These are phyloP conservation scores for Epirrhoe alternata DNA, from an alignment of 2,888 invertebrate species.

Conservation along the genomic window DNA sequence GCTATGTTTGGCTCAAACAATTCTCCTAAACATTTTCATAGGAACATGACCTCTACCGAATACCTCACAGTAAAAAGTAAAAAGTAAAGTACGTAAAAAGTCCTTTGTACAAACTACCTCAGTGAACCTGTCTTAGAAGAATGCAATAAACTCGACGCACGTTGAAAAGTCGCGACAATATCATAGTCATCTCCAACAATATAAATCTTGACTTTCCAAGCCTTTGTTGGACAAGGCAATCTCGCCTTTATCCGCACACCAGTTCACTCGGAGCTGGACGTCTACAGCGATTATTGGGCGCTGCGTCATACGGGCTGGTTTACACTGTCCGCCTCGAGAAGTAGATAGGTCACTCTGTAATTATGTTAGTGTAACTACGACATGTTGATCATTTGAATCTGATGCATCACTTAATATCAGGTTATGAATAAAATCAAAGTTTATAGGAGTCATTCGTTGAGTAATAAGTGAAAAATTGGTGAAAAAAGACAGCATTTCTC, in stretches of 20 bases:
- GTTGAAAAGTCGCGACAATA: conserved; percentile 21
- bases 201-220: conserved; percentile 24
- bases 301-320: conserved; percentile 46
- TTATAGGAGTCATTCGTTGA: too few relatives aligned
- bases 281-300: conserved; percentile 44
- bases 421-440: too few relatives aligned
- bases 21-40: too few relatives aligned
- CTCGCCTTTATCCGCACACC: conserved; percentile 32
- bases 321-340: conserved; percentile 32
- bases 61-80: too few relatives aligned
- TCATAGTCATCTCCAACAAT: conserved; percentile 23
- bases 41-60: too few relatives aligned
- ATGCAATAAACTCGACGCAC: conserved; percentile 19
- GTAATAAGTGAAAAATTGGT: too few relatives aligned
- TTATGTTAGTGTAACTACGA: not conserved
- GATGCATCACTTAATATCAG: too few relatives aligned
- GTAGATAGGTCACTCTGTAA: conserved; percentile 13
- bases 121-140: conserved; percentile 9
- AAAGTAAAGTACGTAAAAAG: not conserved
- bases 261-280: conserved; percentile 36
- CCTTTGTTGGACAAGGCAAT: conserved; percentile 33
- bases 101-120: not conserved
- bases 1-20: too few relatives aligned
- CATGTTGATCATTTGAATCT: not conserved
- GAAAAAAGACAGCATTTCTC: too few relatives aligned